Conservation (phyloP, 2,797 vertebrate species). For the Steatocranus sp. region DNA sequence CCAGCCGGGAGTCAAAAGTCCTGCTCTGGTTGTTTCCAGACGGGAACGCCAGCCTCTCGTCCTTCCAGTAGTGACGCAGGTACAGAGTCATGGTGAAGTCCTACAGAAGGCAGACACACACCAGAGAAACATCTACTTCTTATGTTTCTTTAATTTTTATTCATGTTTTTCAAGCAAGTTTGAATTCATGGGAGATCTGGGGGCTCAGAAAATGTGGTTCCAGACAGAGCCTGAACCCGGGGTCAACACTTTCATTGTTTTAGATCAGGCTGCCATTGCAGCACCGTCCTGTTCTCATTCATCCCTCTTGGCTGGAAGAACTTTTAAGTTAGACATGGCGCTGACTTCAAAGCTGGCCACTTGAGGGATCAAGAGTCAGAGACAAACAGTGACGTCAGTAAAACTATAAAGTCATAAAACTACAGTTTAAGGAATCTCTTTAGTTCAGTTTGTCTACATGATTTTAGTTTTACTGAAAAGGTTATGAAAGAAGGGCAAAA, state of each 20-base stretch:
- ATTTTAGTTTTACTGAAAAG: neutral
- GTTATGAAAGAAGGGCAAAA: neutral
- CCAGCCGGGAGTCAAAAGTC: conserved; percentile 86
- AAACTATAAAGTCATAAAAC: neutral
- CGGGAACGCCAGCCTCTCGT: conserved; percentile 85
- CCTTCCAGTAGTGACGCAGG: conserved; percentile 93
- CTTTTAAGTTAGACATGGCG: neutral
- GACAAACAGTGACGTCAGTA: neutral
- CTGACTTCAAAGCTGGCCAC: neutral
- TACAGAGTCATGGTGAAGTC: conserved; percentile 94
- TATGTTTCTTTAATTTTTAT: neutral
- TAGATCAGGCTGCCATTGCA: neutral
- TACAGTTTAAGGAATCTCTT: neutral
- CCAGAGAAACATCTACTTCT: neutral
- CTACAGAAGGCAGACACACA: conserved; percentile 44
- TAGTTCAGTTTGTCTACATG: neutral
- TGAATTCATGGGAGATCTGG: neutral
- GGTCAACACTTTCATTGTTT: neutral
- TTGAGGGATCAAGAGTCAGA: neutral
- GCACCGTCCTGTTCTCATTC: neutral
- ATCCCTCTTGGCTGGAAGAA: neutral
- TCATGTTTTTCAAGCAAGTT: neutral
- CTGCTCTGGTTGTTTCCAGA: conserved; percentile 86
- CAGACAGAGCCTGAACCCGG: neutral
- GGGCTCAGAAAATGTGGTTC: neutral